Conservation (phyloP, 2,113 vertebrate genomes). For the Eudyptes chrysolophus region DNA sequence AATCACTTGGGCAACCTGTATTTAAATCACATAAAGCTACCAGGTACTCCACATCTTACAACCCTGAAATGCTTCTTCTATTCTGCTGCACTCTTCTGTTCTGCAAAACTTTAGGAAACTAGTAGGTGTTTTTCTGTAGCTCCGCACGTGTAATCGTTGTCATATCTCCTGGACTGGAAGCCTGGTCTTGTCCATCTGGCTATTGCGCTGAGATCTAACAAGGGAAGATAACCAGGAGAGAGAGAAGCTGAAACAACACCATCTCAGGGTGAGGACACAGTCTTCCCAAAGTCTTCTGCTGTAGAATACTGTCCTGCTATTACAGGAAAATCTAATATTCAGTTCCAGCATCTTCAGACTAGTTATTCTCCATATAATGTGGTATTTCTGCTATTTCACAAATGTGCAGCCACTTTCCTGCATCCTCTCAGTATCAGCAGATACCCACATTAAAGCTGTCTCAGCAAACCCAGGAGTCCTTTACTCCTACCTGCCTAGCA, state of each 20-base stretch:
- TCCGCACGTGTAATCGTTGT: neutral
- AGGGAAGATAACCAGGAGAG: neutral
- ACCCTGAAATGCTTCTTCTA: neutral
- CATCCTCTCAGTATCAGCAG: neutral
- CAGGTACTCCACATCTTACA: neutral
- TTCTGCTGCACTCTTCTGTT: neutral
- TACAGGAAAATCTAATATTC: neutral
- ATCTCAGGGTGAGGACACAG: neutral
- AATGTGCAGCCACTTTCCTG: neutral
- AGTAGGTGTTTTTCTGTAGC: neutral
- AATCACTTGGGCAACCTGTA: neutral
- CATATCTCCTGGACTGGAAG: neutral
- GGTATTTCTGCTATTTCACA: neutral
- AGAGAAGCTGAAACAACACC: neutral
- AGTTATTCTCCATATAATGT: neutral
- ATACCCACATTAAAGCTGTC: neutral
- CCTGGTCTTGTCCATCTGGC: neutral
- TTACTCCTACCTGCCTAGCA: neutral
- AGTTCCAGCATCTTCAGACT: neutral
- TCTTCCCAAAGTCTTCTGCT: neutral
- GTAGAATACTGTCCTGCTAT: neutral
- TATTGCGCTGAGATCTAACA: neutral
- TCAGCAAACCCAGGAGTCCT: neutral
- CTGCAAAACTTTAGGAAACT: neutral
- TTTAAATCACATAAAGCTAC: neutral